These are phyloP conservation scores for Pseudocheirus occidentalis DNA, from an alignment of 2,797 vertebrate genomes.

Conservation along the genomic window DNA sequence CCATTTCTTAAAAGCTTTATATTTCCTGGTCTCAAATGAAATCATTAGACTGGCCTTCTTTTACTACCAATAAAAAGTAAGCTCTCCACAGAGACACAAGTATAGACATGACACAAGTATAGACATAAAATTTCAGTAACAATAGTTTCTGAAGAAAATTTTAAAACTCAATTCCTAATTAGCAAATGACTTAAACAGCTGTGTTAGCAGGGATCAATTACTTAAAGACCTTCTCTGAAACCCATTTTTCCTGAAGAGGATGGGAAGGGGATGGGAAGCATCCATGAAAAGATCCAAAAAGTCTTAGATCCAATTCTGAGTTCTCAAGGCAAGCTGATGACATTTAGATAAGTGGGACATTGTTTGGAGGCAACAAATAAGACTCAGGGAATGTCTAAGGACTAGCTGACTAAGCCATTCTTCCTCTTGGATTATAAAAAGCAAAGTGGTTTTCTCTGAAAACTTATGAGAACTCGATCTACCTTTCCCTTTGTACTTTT, in stretches of 20 bases:
- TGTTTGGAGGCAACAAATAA: background rate
- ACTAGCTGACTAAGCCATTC: background rate
- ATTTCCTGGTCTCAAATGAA: constrained; percentile 16
- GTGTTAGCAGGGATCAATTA: background rate
- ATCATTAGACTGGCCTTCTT: constrained; percentile 31
- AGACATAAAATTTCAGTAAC: constrained; percentile 22
- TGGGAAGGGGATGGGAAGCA: background rate
- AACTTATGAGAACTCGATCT: background rate
- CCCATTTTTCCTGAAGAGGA: background rate
- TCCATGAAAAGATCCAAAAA: background rate
- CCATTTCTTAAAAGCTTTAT: constrained; percentile 14
- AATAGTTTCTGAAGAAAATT: background rate
- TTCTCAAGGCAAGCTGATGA: background rate
- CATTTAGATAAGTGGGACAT: background rate
- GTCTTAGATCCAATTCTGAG: background rate
- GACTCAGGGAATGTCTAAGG: background rate
- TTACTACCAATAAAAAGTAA: constrained; percentile 24
- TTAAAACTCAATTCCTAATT: constrained; percentile 36
- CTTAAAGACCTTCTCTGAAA: background rate
- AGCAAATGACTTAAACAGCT: background rate
- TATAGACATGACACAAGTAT: constrained; percentile 20
- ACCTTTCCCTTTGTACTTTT: background rate
- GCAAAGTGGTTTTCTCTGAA: background rate
- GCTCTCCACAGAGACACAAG: constrained; percentile 19
- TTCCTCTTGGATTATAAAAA: background rate